Evolutionary conservation across 2,888 invertebrate species (phyloP).

Genomic region (Diplolepis rosae): DNA sequence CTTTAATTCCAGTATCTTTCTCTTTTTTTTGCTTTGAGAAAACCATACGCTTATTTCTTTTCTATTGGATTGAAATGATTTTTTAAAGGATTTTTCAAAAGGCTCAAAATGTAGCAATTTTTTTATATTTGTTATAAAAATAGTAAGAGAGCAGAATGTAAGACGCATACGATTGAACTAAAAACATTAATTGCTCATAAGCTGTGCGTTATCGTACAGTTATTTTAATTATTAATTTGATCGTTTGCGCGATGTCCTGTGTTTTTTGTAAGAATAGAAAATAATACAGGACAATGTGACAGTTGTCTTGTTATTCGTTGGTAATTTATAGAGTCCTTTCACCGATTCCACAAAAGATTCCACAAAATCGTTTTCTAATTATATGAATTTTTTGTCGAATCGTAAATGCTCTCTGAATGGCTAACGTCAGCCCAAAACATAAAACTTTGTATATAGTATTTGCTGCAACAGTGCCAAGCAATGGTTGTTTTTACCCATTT

Average conservation of each 20-base stretch:
- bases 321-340: slow-evolving; percentile 3
- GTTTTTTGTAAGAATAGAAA: not conserved
- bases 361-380: not conserved
- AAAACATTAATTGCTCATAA: slow-evolving; percentile 14
- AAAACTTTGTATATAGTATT: slow-evolving; percentile 64
- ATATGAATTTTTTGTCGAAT: not conserved
- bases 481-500: slow-evolving; percentile 46
- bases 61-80: not conserved
- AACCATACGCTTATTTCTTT: too few species aligned
- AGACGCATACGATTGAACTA: not conserved
- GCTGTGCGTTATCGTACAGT: slow-evolving; percentile 15
- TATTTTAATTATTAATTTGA: slow-evolving; percentile 14
- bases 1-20: not conserved
- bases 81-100: not conserved
- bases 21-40: slow-evolving; percentile 18
- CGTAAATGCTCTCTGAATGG: slow-evolving; percentile 1
- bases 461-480: slow-evolving; percentile 58
- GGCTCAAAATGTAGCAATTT: not conserved
- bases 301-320: slow-evolving; percentile 26
- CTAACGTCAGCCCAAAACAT: slow-evolving; percentile 35
- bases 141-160: slow-evolving; percentile 10
- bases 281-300: slow-evolving; percentile 13
- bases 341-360: not conserved
- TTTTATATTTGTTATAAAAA: not conserved
- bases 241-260: not conserved